phyloP scores from a whole-genome alignment of 1,140 invertebrate species.

The Bombus confusus region DNA sequence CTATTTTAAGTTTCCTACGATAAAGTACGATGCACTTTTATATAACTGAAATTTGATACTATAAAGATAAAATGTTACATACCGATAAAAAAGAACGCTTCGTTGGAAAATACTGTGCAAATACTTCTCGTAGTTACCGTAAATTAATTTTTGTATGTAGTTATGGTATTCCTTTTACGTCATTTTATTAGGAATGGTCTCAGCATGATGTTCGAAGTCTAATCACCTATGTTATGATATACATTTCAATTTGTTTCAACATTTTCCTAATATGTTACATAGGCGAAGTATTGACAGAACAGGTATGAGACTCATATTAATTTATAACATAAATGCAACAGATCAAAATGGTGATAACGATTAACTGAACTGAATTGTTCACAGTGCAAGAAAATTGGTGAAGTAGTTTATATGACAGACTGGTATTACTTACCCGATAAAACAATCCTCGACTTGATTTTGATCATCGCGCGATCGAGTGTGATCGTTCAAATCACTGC shows the following conservation, averaged over 20 bases:
- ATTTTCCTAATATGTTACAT: conserved; percentile 72
- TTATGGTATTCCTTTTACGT: conserved; percentile 9
- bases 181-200: conserved; percentile 59
- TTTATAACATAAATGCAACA: neutral
- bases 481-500: conserved; percentile 62
- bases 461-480: conserved; percentile 65
- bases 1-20: too few relatives aligned
- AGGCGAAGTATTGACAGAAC: conserved; percentile 63
- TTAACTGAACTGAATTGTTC: neutral
- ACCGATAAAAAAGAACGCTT: too few relatives aligned
- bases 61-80: too few relatives aligned
- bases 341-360: neutral
- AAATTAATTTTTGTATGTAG: too few relatives aligned
- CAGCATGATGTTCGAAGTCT: conserved; percentile 9
- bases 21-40: too few relatives aligned
- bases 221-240: conserved; percentile 32
- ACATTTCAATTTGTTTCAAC: conserved; percentile 58
- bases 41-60: too few relatives aligned
- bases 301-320: conserved; percentile 43
- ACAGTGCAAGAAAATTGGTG: conserved; percentile 66
- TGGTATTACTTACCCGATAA: conserved; percentile 65
- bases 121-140: too few relatives aligned
- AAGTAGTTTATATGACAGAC: conserved; percentile 62
- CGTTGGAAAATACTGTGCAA: too few relatives aligned
- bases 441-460: conserved; percentile 52